Base-by-base conservation (phyloP, 2,113 vertebrate species). In the Rhea pennata region DNA sequence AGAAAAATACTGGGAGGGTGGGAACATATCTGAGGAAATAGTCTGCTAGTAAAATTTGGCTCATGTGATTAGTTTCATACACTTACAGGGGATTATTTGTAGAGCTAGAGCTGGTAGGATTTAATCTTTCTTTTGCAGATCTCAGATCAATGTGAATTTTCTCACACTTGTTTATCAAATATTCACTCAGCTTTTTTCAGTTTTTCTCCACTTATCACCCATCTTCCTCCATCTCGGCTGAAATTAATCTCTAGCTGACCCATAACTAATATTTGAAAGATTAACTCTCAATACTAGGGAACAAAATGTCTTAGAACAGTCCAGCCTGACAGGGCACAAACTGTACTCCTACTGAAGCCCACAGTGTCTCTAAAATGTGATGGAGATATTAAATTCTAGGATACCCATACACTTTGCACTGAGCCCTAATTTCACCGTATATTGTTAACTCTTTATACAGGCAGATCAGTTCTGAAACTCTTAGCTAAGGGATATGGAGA, bases 41-140 rank as follows among this genome's bases (percentile, higher is more conserved):
- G 46, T 64, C 75, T 93, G 79, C 76, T 84, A 84, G 79, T 84
- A 87, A 97, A 90, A 95, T 92, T 86, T 77, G 66, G 50, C 23
- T 92, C 61, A 50, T 50, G 27, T 80, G 69, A 84, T 29, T 90
- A 22, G n/a, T 86, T 80, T 88, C n/a, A 33, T 86, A 59, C 27
- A 65, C 71, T 90, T 83, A 69, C n/a, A 51, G 22, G 27, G n/a
- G 19, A 84, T 77, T 67, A 54, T 74, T 93, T 93, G 76, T 83
- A 88, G 61, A 46, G 27, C 31, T 84, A 65, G 10, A 3, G 1
- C 56, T 84, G 56, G 46, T 51, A 93, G 72, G 89, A 94, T 85
- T 89, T 87, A 76, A 54, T 74, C 61, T 83, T 88, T 88, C 31
- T 39, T 83, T 77, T 64, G 26, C 29, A 94, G n/a, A 59, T 71